These are phyloP conservation scores for Lontra canadensis DNA, from an alignment of 2,113 vertebrate genomes.

Conservation along the genomic window DNA sequence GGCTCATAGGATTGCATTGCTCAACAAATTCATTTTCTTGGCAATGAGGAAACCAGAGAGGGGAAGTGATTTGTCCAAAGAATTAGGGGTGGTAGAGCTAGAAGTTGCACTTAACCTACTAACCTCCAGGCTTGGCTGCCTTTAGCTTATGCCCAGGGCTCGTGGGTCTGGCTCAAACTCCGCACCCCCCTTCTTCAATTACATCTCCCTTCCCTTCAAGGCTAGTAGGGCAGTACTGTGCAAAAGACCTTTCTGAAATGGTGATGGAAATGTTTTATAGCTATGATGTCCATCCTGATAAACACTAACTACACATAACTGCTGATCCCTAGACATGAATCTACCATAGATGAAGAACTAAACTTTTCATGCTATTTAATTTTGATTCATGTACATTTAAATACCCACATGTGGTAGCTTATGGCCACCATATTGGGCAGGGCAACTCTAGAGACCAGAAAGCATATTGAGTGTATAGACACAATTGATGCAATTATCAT, in stretches of 20 bases:
- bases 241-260: background rate
- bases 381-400: background rate
- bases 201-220: background rate
- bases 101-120: background rate
- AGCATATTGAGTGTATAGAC: background rate
- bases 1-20: background rate
- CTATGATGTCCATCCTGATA: background rate
- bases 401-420: background rate
- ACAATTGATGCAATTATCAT: background rate
- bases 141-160: background rate
- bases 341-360: background rate
- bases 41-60: background rate
- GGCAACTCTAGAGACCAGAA: background rate
- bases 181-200: background rate
- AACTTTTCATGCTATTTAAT: slow-evolving; percentile 22
- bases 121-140: background rate
- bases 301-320: background rate
- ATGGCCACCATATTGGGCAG: background rate
- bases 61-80: background rate
- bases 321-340: background rate
- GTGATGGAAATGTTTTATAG: background rate
- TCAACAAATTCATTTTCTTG: background rate
- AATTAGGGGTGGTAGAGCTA: background rate
- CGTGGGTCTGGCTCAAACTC: background rate
- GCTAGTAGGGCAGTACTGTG: background rate